phyloP scores from a whole-genome alignment of 2,888 invertebrate species.

The Perizoma affinitatum region DNA sequence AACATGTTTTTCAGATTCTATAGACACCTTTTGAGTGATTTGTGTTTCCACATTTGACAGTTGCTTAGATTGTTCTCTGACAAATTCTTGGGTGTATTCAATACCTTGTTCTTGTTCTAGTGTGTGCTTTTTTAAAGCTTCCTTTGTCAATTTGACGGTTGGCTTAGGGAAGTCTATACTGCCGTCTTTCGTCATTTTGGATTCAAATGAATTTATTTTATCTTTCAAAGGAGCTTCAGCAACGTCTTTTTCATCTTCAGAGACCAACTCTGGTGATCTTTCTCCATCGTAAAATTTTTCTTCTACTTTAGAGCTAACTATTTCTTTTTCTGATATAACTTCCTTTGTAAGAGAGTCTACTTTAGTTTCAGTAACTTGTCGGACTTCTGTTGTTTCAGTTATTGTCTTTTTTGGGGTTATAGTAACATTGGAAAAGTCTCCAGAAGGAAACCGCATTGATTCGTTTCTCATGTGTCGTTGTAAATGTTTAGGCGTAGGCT shows the following conservation, averaged over 20 bases:
- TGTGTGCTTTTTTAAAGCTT: constrained; percentile 79
- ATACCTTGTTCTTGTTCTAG: constrained; percentile 76
- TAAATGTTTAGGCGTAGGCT: constrained; percentile 80
- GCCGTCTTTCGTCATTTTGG: constrained; percentile 72
- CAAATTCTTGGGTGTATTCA: constrained; percentile 81
- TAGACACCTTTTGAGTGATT: constrained; percentile 57
- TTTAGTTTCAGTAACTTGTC: constrained; percentile 58
- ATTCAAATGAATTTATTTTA: constrained; percentile 79
- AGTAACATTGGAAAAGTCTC: constrained; percentile 80
- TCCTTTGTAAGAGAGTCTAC: constrained; percentile 63
- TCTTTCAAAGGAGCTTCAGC: constrained; percentile 78
- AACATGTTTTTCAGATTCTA: constrained; percentile 60
- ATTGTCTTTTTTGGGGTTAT: constrained; percentile 75
- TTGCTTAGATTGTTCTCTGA: constrained; percentile 79
- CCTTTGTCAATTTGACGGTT: constrained; percentile 77
- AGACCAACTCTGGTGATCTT: constrained; percentile 71
- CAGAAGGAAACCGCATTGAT: constrained; percentile 81
- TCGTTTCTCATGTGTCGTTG: constrained; percentile 82
- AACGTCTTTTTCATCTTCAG: constrained; percentile 72
- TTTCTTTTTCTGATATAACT: constrained; percentile 76
- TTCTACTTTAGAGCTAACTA: constrained; percentile 79
- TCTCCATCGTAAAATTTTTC: constrained; percentile 80
- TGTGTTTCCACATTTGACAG: constrained; percentile 62
- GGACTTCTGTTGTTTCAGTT: constrained; percentile 75
- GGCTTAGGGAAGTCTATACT: constrained; percentile 70